Evolutionary conservation across 2,113 vertebrate species (phyloP), one percentile per base, ranked within the genome.

Genomic region (Cinclus mexicanus): DNA sequence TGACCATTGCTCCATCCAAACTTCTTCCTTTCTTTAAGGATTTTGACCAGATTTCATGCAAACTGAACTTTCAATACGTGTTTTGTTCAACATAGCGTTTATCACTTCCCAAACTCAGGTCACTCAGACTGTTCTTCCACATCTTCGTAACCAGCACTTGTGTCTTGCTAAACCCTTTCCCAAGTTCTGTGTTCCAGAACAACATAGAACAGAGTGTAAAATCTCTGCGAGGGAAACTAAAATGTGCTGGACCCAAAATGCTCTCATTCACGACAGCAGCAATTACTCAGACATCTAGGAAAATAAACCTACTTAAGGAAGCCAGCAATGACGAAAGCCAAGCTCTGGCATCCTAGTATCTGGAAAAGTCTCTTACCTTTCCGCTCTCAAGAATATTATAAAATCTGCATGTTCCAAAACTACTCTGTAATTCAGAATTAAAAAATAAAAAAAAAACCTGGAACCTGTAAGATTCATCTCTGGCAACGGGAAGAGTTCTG

Each of bases 51-150:
- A 31, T 84, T 82, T 71, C 35, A 70, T 3, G 22, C n/a, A 41
- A 64, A 79, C 7, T 26, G 53, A 64, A 83, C 61, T 69, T 77
- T 2, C 14, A 60, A 7, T 4, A 1, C 9, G 25, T 21, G 22
- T n/a, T 79, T 56, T 18, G 44, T 75, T 56, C 25, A 53, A 25
- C 11, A n/a, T 28, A 39, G 37, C 0, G 1, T 31, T 72, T 14
- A 50, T 3, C 60, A 26, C 5, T 1, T 35, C 47, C 46, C 0
- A 0, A 65, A 42, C 33, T 31, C 49, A 8, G 2, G 3, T 6
- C n/a, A 17, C 60, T 65, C 1, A 1, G 12, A 22, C 17, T 1
- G 0, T 60, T 78, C 53, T 12, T 80, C 20, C 23, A 37, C 23
- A 88, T 25, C 44, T 86, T 41, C 3, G 0, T 21, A 28, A 84